Conservation (phyloP, 2,888 invertebrate genomes). For the Drosophila melanocephala region DNA sequence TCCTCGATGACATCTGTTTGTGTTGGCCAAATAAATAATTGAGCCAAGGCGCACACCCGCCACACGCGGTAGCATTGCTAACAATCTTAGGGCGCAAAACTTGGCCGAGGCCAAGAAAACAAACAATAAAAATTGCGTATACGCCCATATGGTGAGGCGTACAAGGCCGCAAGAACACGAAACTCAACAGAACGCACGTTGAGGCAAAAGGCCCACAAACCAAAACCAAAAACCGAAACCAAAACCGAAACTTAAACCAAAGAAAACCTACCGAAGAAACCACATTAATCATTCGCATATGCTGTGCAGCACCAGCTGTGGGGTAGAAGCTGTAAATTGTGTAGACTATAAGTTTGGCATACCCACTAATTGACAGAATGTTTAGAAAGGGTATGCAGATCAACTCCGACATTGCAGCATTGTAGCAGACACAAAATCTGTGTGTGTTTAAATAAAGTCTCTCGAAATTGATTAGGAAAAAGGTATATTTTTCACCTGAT, state of each 20-base stretch:
- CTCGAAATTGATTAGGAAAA: background rate
- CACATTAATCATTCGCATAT: slow-evolving; percentile 76
- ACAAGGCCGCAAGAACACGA: slow-evolving; percentile 31
- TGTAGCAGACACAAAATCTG: background rate
- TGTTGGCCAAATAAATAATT: slow-evolving; percentile 59
- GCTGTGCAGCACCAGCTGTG: slow-evolving; percentile 29
- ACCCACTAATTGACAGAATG: background rate
- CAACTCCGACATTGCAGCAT: background rate
- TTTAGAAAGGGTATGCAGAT: background rate
- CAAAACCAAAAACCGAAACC: background rate
- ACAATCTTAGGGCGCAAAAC: slow-evolving; percentile 27
- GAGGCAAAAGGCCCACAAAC: background rate
- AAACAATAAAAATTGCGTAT: slow-evolving; percentile 66
- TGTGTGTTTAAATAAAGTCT: background rate
- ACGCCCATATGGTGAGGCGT: slow-evolving; percentile 38
- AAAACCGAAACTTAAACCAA: slow-evolving; percentile 36
- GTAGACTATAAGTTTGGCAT: slow-evolving; percentile 30
- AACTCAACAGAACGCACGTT: slow-evolving; percentile 5
- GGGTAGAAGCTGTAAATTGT: slow-evolving; percentile 20
- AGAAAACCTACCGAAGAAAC: slow-evolving; percentile 48
- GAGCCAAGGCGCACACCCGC: slow-evolving; percentile 24
- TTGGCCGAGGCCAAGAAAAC: slow-evolving; percentile 26
- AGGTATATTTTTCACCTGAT: background rate
- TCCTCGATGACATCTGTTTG: slow-evolving; percentile 33
- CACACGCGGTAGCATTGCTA: slow-evolving; percentile 44